Evolutionary conservation across 2,797 vertebrate genomes (phyloP), one percentile per base, ranked within the genome.

Genomic region (Periparus ater): DNA sequence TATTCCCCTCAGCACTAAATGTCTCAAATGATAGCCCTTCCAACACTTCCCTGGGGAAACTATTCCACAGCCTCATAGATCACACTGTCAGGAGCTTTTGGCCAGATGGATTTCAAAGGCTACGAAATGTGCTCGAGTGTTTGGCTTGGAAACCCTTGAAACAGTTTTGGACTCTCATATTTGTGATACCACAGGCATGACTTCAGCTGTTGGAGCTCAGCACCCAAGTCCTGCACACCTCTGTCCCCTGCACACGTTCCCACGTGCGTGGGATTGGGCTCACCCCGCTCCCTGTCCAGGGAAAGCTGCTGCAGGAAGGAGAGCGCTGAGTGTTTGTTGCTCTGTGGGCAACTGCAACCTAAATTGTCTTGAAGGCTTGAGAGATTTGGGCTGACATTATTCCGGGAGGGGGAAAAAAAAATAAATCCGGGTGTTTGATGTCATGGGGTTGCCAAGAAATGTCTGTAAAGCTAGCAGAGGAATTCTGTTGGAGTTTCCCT

Each of bases 51-150:
- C 93, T 51, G 61, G 96, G 94, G 94, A 95, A 97, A 67, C 71
- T 74, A 13, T 77, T 95, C 89, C 83, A 57, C 88, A 79, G 60
- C 50, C 88, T 90, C 76, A 95, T 95, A 96, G 96, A 96, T 96
- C 91, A 96, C 93, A 29, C 74, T 95, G 94, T 94, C 95, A 95
- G 93, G 89, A 85, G 61, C 79, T 95, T 96, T 85, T 74, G 73
- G 80, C 95, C 95, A 95, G 94, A 93, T 96, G 93, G 92, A 90
- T 96, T 95, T 94, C 96, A 96, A 95, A 96, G 94, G 62, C 93
- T 93, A 79, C 7, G 2, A 90, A 95, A 96, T 44, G 57, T 14
- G 85, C 63, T 89, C 0, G 0, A 58, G 55, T 93, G 85, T 96
- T 97, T 95, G 85, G 36, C 83, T 95, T 97, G 96, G 94, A 95